Conservation (phyloP, 2,888 invertebrate species). For the Hemistola chrysoprasaria region DNA sequence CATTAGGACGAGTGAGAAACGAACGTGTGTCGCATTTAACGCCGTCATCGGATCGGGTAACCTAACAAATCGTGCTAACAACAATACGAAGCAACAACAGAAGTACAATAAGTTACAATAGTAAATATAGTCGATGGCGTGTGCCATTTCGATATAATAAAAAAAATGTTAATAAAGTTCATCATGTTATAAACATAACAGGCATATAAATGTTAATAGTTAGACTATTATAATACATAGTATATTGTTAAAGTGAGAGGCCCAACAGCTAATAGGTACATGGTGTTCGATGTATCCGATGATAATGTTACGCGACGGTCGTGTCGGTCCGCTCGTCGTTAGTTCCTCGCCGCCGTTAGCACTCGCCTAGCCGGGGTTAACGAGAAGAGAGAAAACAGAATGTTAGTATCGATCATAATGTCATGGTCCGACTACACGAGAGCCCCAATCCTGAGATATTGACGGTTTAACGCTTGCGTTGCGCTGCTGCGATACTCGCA, state of each 20-base stretch:
- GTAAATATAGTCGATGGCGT: slow-evolving; percentile 82
- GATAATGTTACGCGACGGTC: slow-evolving; percentile 73
- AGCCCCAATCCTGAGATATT: slow-evolving; percentile 59
- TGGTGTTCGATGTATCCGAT: slow-evolving; percentile 79
- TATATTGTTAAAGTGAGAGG: slow-evolving; percentile 80
- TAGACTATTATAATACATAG: slow-evolving; percentile 82
- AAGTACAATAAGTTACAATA: slow-evolving; percentile 69
- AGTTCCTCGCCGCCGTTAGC: slow-evolving; percentile 85
- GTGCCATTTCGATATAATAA: slow-evolving; percentile 70
- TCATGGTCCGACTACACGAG: slow-evolving; percentile 75
- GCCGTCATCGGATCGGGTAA: slow-evolving; percentile 55
- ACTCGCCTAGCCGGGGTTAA: slow-evolving; percentile 90
- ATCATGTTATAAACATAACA: slow-evolving; percentile 82
- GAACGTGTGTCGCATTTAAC: slow-evolving; percentile 51
- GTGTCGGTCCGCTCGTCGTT: slow-evolving; percentile 69
- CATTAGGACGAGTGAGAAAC: slow-evolving; percentile 12
- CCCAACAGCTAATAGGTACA: slow-evolving; percentile 81
- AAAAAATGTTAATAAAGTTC: slow-evolving; percentile 77
- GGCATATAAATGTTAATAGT: slow-evolving; percentile 82
- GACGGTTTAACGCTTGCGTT: slow-evolving; percentile 54
- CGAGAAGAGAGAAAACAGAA: slow-evolving; percentile 87
- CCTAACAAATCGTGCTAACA: slow-evolving; percentile 78
- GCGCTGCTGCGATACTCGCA: slow-evolving; percentile 41
- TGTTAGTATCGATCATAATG: slow-evolving; percentile 85
- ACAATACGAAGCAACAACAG: slow-evolving; percentile 78